A percentile compares a stretch with the other conserved stretches of the same genome.
These are phyloP conservation scores for Hycleus phaleratus DNA, from an alignment of 1,140 invertebrate species.

Conservation along the genomic window DNA sequence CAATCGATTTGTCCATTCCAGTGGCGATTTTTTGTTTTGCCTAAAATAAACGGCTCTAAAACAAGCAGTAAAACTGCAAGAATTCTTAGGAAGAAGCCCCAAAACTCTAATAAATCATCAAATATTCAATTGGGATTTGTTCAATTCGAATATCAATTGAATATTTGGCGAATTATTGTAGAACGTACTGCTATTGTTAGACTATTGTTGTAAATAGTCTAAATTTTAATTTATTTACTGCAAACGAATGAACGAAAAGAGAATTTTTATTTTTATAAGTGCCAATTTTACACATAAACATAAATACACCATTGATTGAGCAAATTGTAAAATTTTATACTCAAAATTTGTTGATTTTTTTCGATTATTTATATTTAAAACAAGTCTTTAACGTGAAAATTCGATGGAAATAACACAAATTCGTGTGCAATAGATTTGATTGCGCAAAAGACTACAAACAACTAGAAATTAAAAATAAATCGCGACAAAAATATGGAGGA, in stretches of 20 bases:
- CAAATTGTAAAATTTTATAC: not conserved
- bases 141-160: too few relatives aligned
- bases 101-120: too few relatives aligned
- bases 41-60: not conserved
- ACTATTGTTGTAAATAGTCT: conserved; percentile 37
- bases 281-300: not conserved
- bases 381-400: not conserved
- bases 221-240: conserved; percentile 3
- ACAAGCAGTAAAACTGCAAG: not conserved
- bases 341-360: conserved; percentile 6
- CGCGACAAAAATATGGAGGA: not conserved
- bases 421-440: not conserved
- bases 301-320: not conserved
- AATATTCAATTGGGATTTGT: too few relatives aligned
- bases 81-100: too few relatives aligned
- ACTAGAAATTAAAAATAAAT: not conserved
- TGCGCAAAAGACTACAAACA: too few relatives aligned
- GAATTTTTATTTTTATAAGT: conserved; percentile 18
- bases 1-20: conserved; percentile 1
- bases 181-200: not conserved
- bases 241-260: not conserved
- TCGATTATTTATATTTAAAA: not conserved
- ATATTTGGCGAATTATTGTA: too few relatives aligned
- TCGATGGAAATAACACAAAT: too few relatives aligned
- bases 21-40: not conserved